Evolutionary conservation across 2,113 vertebrate species (phyloP), one percentile per base, ranked within the genome.

Genomic region (Malaclemys terrapin): DNA sequence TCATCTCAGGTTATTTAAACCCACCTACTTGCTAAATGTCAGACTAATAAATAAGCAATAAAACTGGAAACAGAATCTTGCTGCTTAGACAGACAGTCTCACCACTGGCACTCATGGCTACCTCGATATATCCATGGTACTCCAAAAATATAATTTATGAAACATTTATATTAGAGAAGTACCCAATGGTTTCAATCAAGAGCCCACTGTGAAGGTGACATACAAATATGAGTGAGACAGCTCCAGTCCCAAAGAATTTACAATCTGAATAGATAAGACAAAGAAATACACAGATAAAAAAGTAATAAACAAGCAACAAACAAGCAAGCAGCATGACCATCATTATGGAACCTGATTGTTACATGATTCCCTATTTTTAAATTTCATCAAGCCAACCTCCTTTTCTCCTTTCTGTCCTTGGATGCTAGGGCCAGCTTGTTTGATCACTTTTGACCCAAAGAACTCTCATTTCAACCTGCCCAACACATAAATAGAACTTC

Each of bases 1-100:
- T 94, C 90, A 92, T 88, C 45, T 84, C 86, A 94, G 88, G 87
- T 89, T 97, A n/a, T 89, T 97, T 93, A 98, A 91, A 96, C 57
- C 62, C 42, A 29, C 57, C 38, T 85, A 69, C n/a, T 93, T 94
- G 90, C 65, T 95, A 96, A 96, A 86, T 72, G 91, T 38, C 79
- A 96, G 86, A 52, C 27, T 85, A 91, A 94, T 90, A 94, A 95
- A 91, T 84, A 90, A 92, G 27, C 5, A 80, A 52, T 54, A 88
- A 47, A 13, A 65, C 10, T 62, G 5, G 56, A 85, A 82, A 50
- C 84, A 78, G 29, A 88, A 45, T 45, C 49, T 25, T 88, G 87
- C 5, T 53, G 3, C 65, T 91, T 35, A 56, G 38, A 47, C 54
- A 4, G 47, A 50, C 56, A 52, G 20, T 27, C 38, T 80, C 38